These are phyloP conservation scores for Lasioglossum malachurum DNA, from an alignment of 2,888 invertebrate genomes.

Conservation along the genomic window DNA sequence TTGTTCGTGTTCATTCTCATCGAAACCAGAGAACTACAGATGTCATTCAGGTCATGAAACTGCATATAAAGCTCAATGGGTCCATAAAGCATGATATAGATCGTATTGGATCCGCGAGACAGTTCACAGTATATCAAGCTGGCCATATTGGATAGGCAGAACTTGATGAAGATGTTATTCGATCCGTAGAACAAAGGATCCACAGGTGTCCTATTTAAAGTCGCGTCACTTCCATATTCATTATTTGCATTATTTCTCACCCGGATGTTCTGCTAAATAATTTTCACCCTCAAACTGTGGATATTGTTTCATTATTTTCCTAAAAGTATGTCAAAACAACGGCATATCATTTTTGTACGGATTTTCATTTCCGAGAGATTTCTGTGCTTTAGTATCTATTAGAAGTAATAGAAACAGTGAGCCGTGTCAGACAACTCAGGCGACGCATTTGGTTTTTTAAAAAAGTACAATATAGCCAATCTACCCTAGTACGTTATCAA, in stretches of 20 bases:
- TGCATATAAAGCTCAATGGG: not conserved
- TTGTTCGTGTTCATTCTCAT: not conserved
- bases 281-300: not conserved
- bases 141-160: constrained; percentile 1
- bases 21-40: not conserved
- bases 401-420: not conserved
- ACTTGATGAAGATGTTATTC: constrained; percentile 15
- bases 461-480: not conserved
- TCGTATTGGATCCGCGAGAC: constrained; percentile 10
- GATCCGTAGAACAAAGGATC: not conserved
- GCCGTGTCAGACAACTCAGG: not conserved
- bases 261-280: not conserved
- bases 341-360: too few relatives aligned
- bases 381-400: not conserved
- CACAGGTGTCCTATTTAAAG: constrained; percentile 9
- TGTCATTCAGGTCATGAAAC: constrained; percentile 2
- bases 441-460: too few relatives aligned
- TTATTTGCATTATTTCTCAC: not conserved
- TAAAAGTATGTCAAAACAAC: too few relatives aligned
- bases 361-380: not conserved
- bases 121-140: constrained; percentile 3
- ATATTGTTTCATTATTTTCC: not conserved
- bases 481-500: not conserved
- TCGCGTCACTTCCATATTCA: constrained; percentile 1
- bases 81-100: constrained; percentile 1